A percentile compares a stretch with the other conserved stretches of the same genome.
Evolutionary conservation across 92 coral and sea anemone species (phyloP).

Genomic region (Porites divaricata): DNA sequence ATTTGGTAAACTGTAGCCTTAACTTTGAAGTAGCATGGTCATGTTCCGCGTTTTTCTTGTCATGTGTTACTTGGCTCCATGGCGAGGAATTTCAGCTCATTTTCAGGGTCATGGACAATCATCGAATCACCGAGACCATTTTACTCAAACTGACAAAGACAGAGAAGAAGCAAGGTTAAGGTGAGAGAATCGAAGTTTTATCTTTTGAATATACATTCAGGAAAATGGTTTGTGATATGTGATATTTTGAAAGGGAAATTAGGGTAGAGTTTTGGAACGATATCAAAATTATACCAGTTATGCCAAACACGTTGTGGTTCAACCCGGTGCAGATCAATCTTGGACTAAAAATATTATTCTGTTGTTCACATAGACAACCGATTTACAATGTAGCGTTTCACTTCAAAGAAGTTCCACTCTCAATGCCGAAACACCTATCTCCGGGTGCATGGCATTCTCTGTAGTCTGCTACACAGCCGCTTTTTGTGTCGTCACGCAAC

Average conservation of each 20-base stretch:
- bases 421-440: accelerated
- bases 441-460: too few species aligned
- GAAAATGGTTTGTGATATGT: not conserved
- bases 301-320: too few species aligned
- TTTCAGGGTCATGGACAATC: not conserved
- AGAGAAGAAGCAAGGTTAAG: constrained; percentile 12
- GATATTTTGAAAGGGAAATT: too few species aligned
- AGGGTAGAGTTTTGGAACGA: not conserved
- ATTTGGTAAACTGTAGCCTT: not conserved
- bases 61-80: not conserved
- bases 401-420: too few species aligned
- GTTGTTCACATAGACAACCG: too few species aligned
- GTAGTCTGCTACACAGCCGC: too few species aligned
- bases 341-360: too few species aligned
- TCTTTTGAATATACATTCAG: not conserved
- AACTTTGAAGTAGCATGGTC: not conserved
- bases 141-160: not conserved
- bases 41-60: not conserved
- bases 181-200: not conserved
- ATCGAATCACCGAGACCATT: not conserved
- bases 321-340: too few species aligned
- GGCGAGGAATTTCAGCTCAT: not conserved
- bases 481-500: too few species aligned
- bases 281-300: too few species aligned
- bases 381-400: too few species aligned